Evolutionary conservation across 1,140 invertebrate genomes (phyloP).

Genomic region (Portunus trituberculatus): DNA sequence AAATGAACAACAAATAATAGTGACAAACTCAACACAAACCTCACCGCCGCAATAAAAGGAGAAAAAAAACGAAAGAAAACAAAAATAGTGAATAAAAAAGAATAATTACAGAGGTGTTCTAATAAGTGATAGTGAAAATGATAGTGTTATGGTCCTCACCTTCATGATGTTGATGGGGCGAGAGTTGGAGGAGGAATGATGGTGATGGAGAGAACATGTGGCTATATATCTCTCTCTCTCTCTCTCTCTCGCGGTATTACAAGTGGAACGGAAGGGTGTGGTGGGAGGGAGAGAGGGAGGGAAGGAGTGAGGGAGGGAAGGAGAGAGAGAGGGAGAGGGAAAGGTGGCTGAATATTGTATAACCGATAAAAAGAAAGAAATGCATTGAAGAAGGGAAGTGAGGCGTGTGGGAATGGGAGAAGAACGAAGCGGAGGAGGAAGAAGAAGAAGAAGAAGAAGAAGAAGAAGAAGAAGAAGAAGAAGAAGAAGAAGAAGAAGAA

Average conservation of each 20-base stretch:
- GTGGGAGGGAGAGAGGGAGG: background rate
- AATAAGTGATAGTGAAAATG: background rate
- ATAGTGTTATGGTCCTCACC: background rate
- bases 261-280: background rate
- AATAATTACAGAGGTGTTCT: background rate
- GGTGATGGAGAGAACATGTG: background rate
- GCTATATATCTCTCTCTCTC: conserved; percentile 39
- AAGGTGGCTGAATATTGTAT: background rate
- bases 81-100: too few species aligned
- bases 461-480: too few species aligned
- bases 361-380: too few species aligned
- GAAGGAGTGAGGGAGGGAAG: background rate
- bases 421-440: background rate
- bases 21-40: too few species aligned
- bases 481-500: background rate
- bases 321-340: background rate
- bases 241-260: conserved; percentile 25
- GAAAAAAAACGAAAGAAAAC: too few species aligned
- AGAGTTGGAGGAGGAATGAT: background rate
- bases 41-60: too few species aligned
- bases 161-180: background rate
- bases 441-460: background rate
- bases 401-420: too few species aligned
- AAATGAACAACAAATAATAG: too few species aligned
- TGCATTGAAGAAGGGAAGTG: too few species aligned